Evolutionary conservation across 2,888 invertebrate genomes (phyloP).

Genomic region (Saturnia japonica): DNA sequence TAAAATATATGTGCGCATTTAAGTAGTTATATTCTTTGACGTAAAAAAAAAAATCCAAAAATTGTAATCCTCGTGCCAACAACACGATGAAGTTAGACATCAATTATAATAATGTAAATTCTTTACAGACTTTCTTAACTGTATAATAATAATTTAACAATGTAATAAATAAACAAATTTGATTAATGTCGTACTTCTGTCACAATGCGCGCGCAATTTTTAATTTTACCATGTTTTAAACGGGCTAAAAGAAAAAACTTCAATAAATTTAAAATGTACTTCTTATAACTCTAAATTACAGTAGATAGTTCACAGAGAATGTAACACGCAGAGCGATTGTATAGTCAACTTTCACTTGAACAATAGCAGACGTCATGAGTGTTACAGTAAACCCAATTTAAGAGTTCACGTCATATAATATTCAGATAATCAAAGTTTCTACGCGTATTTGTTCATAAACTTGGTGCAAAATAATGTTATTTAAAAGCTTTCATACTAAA

Average conservation of each 20-base stretch:
- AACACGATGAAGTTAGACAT: no score
- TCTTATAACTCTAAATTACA: conserved; percentile 18
- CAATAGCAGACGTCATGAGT: conserved; percentile 59
- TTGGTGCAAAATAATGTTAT: neutral
- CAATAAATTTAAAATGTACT: neutral
- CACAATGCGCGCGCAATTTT: no score
- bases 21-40: no score
- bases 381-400: conserved; percentile 21
- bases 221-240: no score
- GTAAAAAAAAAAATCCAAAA: no score
- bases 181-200: no score
- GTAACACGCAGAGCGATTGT: conserved; percentile 70
- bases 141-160: no score
- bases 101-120: no score
- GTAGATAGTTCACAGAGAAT: conserved; percentile 50
- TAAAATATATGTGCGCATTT: neutral
- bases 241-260: no score
- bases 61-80: no score
- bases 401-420: conserved; percentile 4
- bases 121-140: no score
- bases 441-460: neutral
- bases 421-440: neutral
- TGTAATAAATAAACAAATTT: no score
- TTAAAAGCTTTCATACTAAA: neutral
- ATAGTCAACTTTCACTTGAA: conserved; percentile 73